Percentiles rank a stretch among this genome's conserved stretches.
phyloP scores from a whole-genome alignment of 2,113 vertebrate species.

The Neodon shergylaensis region DNA sequence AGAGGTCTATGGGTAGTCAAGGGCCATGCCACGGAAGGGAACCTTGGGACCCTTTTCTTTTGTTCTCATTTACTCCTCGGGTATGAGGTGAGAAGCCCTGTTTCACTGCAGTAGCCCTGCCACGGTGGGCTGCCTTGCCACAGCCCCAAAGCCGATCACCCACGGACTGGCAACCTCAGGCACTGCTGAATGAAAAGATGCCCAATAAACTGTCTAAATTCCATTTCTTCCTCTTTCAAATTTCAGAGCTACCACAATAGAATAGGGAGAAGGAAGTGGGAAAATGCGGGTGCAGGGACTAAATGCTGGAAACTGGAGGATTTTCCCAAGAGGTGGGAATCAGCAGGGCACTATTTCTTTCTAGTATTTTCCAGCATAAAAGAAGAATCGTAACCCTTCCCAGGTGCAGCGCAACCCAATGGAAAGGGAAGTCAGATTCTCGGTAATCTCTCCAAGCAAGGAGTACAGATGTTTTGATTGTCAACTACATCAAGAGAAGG shows the following conservation, averaged over 20 bases:
- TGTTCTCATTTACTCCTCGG: neutral
- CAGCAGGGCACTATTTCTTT: neutral
- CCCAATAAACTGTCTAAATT: neutral
- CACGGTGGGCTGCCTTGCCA: neutral
- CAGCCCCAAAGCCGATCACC: neutral
- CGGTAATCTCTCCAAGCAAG: slow-evolving; percentile 40
- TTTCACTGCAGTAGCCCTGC: neutral
- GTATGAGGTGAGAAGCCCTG: neutral
- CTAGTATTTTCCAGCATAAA: neutral
- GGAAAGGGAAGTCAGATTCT: slow-evolving; percentile 31
- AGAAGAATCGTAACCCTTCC: neutral
- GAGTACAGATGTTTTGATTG: neutral
- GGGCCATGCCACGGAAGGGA: neutral
- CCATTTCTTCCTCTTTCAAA: slow-evolving; percentile 32
- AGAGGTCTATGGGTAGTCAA: neutral
- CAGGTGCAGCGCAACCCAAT: neutral
- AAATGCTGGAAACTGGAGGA: neutral
- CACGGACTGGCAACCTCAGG: neutral
- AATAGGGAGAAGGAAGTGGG: too few relatives aligned
- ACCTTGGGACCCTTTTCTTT: neutral
- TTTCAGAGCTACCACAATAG: neutral
- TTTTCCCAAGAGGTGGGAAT: neutral
- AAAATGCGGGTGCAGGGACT: neutral
- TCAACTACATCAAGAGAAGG: neutral
- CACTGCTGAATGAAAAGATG: neutral